Percentiles rank a stretch among this genome's conserved stretches.
Conservation (phyloP, 1,140 invertebrate species). For the Mesaphorura yosii region DNA sequence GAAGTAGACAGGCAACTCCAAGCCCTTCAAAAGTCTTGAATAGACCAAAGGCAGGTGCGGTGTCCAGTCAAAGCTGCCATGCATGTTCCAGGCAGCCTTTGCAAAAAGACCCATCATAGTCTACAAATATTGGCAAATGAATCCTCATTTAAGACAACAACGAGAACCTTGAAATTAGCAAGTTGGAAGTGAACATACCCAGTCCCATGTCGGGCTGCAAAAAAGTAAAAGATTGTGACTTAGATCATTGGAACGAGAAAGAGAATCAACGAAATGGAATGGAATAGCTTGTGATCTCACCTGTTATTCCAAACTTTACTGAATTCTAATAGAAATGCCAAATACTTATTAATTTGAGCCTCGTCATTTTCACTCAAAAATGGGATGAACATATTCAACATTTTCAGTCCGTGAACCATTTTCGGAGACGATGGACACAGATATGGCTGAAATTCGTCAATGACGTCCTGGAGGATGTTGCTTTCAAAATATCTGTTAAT, state of each 20-base stretch:
- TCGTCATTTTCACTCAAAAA: slow-evolving; percentile 51
- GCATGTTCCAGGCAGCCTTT: slow-evolving; percentile 56
- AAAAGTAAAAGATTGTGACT: no score
- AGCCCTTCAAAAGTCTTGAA: slow-evolving; percentile 54
- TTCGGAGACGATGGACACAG: slow-evolving; percentile 56
- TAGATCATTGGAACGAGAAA: no score
- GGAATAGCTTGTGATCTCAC: no score
- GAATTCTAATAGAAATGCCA: slow-evolving; percentile 40
- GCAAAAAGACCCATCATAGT: slow-evolving; percentile 60
- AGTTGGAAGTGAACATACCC: slow-evolving; percentile 43
- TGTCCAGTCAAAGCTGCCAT: slow-evolving; percentile 79
- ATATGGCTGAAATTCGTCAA: slow-evolving; percentile 66
- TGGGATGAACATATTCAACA: slow-evolving; percentile 65
- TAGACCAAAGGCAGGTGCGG: slow-evolving; percentile 71
- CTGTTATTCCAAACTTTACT: slow-evolving; percentile 54
- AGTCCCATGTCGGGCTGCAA: slow-evolving; percentile 56
- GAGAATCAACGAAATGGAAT: no score
- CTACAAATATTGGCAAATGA: slow-evolving; percentile 41
- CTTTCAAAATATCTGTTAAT: slow-evolving; percentile 57
- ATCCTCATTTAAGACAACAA: neutral
- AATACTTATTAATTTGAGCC: slow-evolving; percentile 58
- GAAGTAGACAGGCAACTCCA: slow-evolving; percentile 67
- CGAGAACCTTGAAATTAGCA: neutral
- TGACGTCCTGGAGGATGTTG: slow-evolving; percentile 69
- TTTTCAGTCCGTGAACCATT: slow-evolving; percentile 48